Conservation (phyloP, 2,888 invertebrate genomes). For the Ctena decussata region DNA sequence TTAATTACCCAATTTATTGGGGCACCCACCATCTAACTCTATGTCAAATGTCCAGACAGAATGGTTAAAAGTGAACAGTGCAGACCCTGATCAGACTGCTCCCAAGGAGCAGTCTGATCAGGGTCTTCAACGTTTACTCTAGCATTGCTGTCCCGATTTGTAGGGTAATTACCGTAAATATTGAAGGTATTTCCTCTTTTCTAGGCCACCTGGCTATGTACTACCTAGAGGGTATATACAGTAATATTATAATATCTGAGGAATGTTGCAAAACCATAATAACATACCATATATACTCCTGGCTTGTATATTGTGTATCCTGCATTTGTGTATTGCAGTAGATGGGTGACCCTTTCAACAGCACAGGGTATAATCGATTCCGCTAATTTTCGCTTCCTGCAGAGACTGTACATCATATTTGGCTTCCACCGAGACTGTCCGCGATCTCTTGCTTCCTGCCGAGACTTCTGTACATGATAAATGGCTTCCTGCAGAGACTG, state of each 20-base stretch:
- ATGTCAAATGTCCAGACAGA: no score
- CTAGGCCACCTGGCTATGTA: neutral
- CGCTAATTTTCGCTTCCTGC: no score
- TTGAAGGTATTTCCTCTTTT: neutral
- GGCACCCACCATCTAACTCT: no score
- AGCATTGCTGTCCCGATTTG: no score
- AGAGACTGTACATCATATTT: neutral
- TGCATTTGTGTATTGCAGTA: neutral
- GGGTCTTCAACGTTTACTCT: no score
- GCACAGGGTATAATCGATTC: no score
- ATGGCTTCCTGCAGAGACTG: no score
- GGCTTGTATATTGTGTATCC: neutral
- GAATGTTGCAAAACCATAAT: conserved; percentile 2
- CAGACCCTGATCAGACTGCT: no score
- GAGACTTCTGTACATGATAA: no score
- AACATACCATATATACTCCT: neutral
- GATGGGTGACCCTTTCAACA: neutral
- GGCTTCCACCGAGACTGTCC: neutral
- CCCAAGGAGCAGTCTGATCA: no score
- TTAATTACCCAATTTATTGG: no score
- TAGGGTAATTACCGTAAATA: neutral
- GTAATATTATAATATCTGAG: neutral
- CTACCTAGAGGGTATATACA: neutral
- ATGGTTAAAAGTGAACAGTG: no score
- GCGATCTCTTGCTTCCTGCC: neutral